phyloP scores from a whole-genome alignment of 1,140 invertebrate genomes.

The Ceratosolen fusciceps region DNA sequence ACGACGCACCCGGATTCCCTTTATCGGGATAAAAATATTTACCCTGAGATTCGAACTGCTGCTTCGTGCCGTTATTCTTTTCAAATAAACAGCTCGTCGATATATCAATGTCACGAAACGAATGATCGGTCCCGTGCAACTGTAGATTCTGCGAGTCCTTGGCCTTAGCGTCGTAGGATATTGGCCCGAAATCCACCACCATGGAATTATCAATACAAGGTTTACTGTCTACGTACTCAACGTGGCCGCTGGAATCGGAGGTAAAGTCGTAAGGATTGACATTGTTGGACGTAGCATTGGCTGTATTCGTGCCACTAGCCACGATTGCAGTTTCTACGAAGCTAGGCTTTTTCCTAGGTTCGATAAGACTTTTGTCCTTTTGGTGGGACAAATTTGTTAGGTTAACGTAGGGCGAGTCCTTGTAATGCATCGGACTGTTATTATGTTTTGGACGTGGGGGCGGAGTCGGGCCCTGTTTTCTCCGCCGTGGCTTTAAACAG shows the following conservation, averaged over 20 bases:
- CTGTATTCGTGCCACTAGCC: slow-evolving; percentile 40
- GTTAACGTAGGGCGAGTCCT: slow-evolving; percentile 69
- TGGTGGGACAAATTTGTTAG: slow-evolving; percentile 68
- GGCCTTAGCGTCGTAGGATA: slow-evolving; percentile 51
- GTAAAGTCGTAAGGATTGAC: slow-evolving; percentile 66
- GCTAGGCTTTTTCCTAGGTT: slow-evolving; percentile 61
- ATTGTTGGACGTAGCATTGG: slow-evolving; percentile 54
- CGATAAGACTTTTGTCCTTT: slow-evolving; percentile 63
- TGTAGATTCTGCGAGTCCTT: slow-evolving; percentile 50
- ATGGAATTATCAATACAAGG: slow-evolving; percentile 52
- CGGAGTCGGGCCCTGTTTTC: slow-evolving; percentile 74
- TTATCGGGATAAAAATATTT: slow-evolving; percentile 27
- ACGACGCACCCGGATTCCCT: background rate
- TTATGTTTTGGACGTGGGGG: slow-evolving; percentile 66
- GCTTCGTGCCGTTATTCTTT: slow-evolving; percentile 57
- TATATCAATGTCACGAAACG: slow-evolving; percentile 56
- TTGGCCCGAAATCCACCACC: slow-evolving; percentile 55
- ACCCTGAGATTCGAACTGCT: slow-evolving; percentile 50
- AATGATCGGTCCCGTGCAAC: slow-evolving; percentile 52
- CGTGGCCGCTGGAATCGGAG: slow-evolving; percentile 66
- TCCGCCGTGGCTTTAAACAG: slow-evolving; percentile 76
- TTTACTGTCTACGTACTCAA: slow-evolving; percentile 65
- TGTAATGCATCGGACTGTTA: slow-evolving; percentile 56
- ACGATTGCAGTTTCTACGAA: slow-evolving; percentile 66
- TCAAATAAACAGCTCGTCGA: slow-evolving; percentile 55